Base-by-base conservation (phyloP, 2,888 invertebrate genomes). In the Pyrocoelia pectoralis region DNA sequence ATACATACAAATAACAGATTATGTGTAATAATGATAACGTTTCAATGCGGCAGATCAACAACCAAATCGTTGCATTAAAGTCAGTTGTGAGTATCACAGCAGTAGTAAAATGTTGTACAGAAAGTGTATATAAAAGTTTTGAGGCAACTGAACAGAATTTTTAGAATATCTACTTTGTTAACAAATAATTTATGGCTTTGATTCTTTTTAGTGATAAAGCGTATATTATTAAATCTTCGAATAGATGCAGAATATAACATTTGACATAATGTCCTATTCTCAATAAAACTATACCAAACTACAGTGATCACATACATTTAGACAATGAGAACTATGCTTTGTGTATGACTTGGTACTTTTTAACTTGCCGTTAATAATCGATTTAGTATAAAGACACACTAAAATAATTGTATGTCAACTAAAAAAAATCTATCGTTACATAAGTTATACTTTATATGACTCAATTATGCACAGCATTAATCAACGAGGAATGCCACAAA, bases 261-360 rank as follows among this genome's bases (percentile, higher is more conserved):
- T 54, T 67, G 55, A 62, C 28, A 19, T 62, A 48, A n/a, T 33
- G 33, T 46, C 43, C 46, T 46, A 46, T 17, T 46, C 17, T 46
- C 17, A 15, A 38, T 60, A 64, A 64, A 64, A 59, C 59, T 67
- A 59, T 68, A 66, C 59, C 64, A 61, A 67, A 64, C 75, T 75
- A 77, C 76, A 71, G 74, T 74, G 74, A 77, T 76, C 76, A 77
- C 76, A 76, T 74, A 77, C 75, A 79, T 75, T 76, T 77, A 79
- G 76, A 78, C 77, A 74, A 75, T 75, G 73, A 77, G 59, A 74
- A 75, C 73, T 73, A 74, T 76, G 73, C 70, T 71, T 66, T 72
- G 70, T 74, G 73, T 73, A 70, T 71, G 69, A 73, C 69, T 70
- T 60, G 71, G 70, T 73, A 74, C 72, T 72, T 68, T 73, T 56